Evolutionary conservation across 2,113 vertebrate genomes (phyloP).

Genomic region (Strix uralensis): DNA sequence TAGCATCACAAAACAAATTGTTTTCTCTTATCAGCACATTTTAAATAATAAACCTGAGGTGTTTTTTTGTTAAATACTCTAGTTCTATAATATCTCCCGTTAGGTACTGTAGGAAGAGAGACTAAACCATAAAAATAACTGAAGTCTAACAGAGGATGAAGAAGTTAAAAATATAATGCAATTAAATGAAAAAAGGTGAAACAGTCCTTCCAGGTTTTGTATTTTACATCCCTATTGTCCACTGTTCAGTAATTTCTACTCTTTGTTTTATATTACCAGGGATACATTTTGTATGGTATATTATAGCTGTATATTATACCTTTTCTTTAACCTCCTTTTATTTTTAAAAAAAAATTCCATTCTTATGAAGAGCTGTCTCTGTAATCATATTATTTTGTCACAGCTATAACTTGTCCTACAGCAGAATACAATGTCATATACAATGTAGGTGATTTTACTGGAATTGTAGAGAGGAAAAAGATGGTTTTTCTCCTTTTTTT

Average conservation of each 20-base stretch:
- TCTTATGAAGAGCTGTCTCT: background rate
- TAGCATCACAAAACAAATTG: background rate
- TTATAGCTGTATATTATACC: background rate
- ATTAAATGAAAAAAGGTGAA: background rate
- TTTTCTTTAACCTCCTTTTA: background rate
- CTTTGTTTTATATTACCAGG: background rate
- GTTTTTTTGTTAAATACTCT: background rate
- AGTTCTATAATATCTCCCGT: background rate
- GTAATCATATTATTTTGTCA: background rate
- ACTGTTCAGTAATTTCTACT: background rate
- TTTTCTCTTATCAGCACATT: background rate
- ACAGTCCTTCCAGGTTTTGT: background rate
- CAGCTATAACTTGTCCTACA: background rate
- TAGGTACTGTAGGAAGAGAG: background rate
- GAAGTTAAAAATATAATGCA: background rate
- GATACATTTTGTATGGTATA: background rate
- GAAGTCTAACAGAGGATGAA: background rate
- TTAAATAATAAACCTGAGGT: background rate
- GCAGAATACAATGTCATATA: background rate
- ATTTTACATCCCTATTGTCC: background rate
- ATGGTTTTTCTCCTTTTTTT: background rate
- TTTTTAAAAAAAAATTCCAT: background rate
- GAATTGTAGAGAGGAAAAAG: background rate
- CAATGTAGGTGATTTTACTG: background rate
- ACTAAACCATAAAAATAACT: slow-evolving; percentile 13